phyloP scores from a whole-genome alignment of 2,113 vertebrate species.

The Probosciger aterrimus region DNA sequence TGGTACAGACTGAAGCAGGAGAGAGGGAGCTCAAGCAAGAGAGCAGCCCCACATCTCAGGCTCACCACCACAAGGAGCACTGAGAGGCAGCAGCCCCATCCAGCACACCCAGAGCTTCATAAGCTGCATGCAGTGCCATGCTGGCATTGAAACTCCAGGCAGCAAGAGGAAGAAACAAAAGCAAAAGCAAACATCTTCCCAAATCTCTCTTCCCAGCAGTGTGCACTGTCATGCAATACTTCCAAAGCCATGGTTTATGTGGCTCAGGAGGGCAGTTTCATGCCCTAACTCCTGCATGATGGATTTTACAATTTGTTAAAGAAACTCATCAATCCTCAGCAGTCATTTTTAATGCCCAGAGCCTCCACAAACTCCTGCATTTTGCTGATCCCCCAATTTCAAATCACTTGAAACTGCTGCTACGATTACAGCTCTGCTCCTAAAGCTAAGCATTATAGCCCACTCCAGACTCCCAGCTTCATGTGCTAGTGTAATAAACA shows the following conservation, averaged over 20 bases:
- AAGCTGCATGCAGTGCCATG: not conserved
- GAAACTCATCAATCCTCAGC: slow-evolving; percentile 70
- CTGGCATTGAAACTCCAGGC: not conserved
- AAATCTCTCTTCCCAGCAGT: slow-evolving; percentile 20
- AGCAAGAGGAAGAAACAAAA: slow-evolving; percentile 1
- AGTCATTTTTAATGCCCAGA: slow-evolving; percentile 69
- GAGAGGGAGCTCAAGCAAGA: not conserved
- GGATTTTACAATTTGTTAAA: slow-evolving; percentile 70
- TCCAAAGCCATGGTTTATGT: slow-evolving; percentile 54
- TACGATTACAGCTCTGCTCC: slow-evolving; percentile 45
- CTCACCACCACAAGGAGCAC: not conserved
- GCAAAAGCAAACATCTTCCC: slow-evolving; percentile 19
- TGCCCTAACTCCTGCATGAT: slow-evolving; percentile 66
- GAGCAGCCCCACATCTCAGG: not conserved
- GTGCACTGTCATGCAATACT: slow-evolving; percentile 17
- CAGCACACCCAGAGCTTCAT: not conserved
- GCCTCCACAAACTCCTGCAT: slow-evolving; percentile 26
- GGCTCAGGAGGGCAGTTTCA: slow-evolving; percentile 62
- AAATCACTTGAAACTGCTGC: slow-evolving; percentile 49
- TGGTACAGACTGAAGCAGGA: not conserved
- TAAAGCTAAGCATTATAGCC: slow-evolving; percentile 47
- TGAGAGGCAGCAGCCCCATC: not conserved
- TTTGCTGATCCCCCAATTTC: slow-evolving; percentile 60
- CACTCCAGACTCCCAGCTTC: slow-evolving; percentile 32
- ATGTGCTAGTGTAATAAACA: slow-evolving; percentile 27